Evolutionary conservation across 2,797 vertebrate species (phyloP), one percentile per base, ranked within the genome.

Genomic region (Dipus sagitta): DNA sequence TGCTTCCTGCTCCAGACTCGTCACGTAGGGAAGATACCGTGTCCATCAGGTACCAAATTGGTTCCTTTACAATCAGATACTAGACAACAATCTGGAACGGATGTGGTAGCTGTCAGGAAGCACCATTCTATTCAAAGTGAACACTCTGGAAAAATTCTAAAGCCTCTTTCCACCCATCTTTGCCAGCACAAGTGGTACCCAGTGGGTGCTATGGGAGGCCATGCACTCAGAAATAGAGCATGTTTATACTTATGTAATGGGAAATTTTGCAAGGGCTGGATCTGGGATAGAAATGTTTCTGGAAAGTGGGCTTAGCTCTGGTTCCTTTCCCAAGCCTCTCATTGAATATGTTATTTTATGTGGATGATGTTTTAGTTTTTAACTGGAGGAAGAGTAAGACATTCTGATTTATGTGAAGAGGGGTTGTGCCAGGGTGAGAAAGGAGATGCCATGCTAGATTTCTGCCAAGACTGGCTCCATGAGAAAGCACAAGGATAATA

Each of bases 131-230:
- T 34, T 34, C 86, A 85, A 88, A 90, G 76, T 17, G 21, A 28
- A 58, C 32, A n/a, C 32, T 74, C 30, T 54, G n/a, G 70, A 74
- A 93, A 84, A 93, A 30, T 62, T n/a, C 28, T 70, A 58, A 85
- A 88, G 23, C 13, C 10, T n/a, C 4, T 67, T 95, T 20, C 24
- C 7, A 64, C 15, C 26, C 12, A 58, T 65, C 54, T 60, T 72
- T 65, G 32, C 54, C 23, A 65, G 30, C 54, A 52, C 28, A 42
- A 0, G 0, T 21, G 30, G 38, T 9, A 32, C 23, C 9, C 65
- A 92, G 60, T 78, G 54, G 24, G 26, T 71, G 20, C 26, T 79
- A n/a, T 42, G 3, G 12, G 58, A 38, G 30, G 42, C 3, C 5
- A 38, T 30, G 17, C 47, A 8, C 7, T 88, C 77, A 80, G 26